Evolutionary conservation across 2,888 invertebrate species (phyloP).

Genomic region (Scaptomyza parva): DNA sequence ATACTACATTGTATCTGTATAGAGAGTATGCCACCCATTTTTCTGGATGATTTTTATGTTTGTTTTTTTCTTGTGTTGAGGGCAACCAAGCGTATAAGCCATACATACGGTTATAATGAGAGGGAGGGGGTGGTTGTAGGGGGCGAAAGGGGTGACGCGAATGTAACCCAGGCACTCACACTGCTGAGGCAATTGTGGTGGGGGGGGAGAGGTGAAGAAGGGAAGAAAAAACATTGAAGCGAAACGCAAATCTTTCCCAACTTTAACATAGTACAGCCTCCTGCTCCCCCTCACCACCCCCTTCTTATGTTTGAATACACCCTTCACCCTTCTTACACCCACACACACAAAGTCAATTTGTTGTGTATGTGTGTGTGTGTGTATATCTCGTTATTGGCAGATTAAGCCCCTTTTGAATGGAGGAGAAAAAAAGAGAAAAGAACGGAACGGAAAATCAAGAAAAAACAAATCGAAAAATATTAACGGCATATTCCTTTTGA

Average conservation of each 20-base stretch:
- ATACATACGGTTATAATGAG: conserved; percentile 16
- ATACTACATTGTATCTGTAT: conserved; percentile 6
- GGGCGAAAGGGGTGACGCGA: conserved; percentile 30
- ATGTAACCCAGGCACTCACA: conserved; percentile 66
- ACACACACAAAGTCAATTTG: neutral
- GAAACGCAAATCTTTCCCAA: neutral
- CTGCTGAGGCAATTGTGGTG: conserved; percentile 61
- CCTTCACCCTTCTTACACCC: too few species aligned
- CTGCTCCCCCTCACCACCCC: too few species aligned
- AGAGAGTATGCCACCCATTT: conserved; percentile 1
- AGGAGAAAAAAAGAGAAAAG: conserved; percentile 30
- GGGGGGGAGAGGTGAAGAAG: too few species aligned
- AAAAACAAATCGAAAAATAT: conserved; percentile 72
- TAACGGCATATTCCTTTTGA: conserved; percentile 70
- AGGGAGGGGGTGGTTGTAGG: neutral
- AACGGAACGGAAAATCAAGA: conserved; percentile 15
- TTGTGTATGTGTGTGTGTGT: conserved; percentile 23
- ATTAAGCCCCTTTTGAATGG: conserved; percentile 44
- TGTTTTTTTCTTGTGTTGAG: too few species aligned
- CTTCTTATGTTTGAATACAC: too few species aligned
- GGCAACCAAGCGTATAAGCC: conserved; percentile 72
- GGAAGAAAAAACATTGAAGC: neutral
- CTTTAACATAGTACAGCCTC: too few species aligned
- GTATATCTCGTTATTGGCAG: conserved; percentile 62
- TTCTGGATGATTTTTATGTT: conserved; percentile 13